Evolutionary conservation across 1,140 invertebrate genomes (phyloP).

Genomic region (Rhyacophila brunnea): DNA sequence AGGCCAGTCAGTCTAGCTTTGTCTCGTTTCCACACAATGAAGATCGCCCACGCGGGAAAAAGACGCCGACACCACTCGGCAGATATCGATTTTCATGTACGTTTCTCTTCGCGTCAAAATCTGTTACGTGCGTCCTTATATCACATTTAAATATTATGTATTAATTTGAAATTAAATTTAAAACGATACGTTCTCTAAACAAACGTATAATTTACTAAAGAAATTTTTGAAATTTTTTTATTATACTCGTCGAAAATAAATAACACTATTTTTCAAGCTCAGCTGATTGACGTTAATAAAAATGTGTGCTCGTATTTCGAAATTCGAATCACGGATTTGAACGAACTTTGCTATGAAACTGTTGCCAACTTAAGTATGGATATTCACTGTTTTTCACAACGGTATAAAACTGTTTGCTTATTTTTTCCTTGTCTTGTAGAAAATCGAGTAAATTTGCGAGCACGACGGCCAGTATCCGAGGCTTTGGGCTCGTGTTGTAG

Average conservation of each 20-base stretch:
- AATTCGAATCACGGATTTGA: too few species aligned
- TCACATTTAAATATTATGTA: background rate
- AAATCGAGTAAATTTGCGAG: background rate
- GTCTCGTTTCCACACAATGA: slow-evolving; percentile 12
- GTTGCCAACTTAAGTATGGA: too few species aligned
- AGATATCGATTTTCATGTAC: slow-evolving; percentile 19
- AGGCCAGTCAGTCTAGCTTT: slow-evolving; percentile 5
- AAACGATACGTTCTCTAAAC: too few species aligned
- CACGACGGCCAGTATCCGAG: slow-evolving; percentile 6
- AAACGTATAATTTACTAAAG: too few species aligned
- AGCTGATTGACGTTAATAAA: too few species aligned
- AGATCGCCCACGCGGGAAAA: slow-evolving; percentile 10
- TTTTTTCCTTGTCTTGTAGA: too few species aligned
- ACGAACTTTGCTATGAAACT: too few species aligned
- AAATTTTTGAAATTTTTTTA: too few species aligned
- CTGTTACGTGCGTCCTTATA: slow-evolving; percentile 8
- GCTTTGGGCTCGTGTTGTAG: slow-evolving; percentile 5
- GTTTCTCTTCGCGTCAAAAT: slow-evolving; percentile 9
- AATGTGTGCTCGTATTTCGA: too few species aligned
- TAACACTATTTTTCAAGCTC: background rate
- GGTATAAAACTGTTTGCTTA: too few species aligned
- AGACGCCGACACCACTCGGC: slow-evolving; percentile 10
- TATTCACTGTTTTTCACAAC: too few species aligned
- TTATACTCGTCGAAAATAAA: background rate
- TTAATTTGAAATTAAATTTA: too few species aligned